Evolutionary conservation across 2,797 vertebrate species (phyloP).

Genomic region (Echiichthys vipera): DNA sequence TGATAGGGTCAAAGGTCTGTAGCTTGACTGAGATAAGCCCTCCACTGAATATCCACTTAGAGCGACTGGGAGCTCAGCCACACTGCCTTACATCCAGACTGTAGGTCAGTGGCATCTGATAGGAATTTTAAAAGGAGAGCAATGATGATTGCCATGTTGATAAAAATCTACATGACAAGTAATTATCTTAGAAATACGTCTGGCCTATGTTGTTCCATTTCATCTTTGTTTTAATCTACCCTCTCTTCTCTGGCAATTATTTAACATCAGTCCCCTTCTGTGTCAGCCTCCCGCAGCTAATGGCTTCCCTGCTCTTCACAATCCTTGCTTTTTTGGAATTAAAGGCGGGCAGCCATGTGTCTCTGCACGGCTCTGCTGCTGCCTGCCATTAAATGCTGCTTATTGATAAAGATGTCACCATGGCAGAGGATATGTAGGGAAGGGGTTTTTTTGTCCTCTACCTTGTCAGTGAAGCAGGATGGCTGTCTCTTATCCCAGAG

Average conservation of each 20-base stretch:
- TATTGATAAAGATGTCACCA: conserved; percentile 64
- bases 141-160: conserved; percentile 64
- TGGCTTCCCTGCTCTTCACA: conserved; percentile 54
- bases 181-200: conserved; percentile 64
- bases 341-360: conserved; percentile 33
- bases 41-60: conserved; percentile 49
- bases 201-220: conserved; percentile 46
- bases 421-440: conserved; percentile 35
- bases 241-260: conserved; percentile 60
- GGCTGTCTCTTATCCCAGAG: conserved; percentile 62
- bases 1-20: conserved; percentile 61
- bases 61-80: conserved; percentile 30
- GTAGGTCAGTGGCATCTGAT: conserved; percentile 60
- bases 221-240: conserved; percentile 54
- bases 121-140: conserved; percentile 49
- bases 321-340: conserved; percentile 16
- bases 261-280: conserved; percentile 57
- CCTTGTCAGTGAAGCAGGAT: conserved; percentile 55
- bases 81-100: conserved; percentile 38
- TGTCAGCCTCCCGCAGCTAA: conserved; percentile 52
- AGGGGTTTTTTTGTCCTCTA: conserved; percentile 25
- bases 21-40: conserved; percentile 53
- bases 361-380: conserved; percentile 16
- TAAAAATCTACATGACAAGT: conserved; percentile 68
- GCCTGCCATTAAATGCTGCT: conserved; percentile 54